These are phyloP conservation scores for Spodoptera litura DNA, from an alignment of 1,140 invertebrate species.

Conservation along the genomic window DNA sequence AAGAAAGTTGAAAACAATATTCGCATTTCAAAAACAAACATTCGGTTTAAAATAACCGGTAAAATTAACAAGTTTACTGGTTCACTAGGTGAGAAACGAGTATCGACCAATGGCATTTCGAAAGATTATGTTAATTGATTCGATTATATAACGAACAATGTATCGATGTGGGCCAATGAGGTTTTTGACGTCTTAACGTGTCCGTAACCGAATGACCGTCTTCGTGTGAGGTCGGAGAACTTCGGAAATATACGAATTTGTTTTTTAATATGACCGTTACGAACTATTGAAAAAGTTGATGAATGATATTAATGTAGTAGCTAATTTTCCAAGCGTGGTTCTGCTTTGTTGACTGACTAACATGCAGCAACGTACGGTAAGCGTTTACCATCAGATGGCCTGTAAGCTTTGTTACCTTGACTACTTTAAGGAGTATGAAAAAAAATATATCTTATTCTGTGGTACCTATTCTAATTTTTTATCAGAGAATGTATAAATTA, in stretches of 20 bases:
- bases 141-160: constrained; percentile 53
- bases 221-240: constrained; percentile 30
- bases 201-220: constrained; percentile 48
- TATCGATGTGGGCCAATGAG: constrained; percentile 50
- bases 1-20: neutral
- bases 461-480: too few relatives aligned
- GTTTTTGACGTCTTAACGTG: constrained; percentile 39
- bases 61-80: constrained; percentile 37
- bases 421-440: too few relatives aligned
- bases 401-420: too few relatives aligned
- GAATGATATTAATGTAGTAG: too few relatives aligned
- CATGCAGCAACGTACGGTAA: too few relatives aligned
- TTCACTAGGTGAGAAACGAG: constrained; percentile 35
- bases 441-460: too few relatives aligned
- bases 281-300: too few relatives aligned
- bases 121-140: constrained; percentile 52
- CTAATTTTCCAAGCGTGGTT: too few relatives aligned
- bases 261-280: neutral
- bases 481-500: too few relatives aligned
- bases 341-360: too few relatives aligned
- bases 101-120: constrained; percentile 43
- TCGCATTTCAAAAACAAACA: constrained; percentile 12
- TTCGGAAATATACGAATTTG: constrained; percentile 11
- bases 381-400: too few relatives aligned
- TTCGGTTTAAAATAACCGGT: neutral